Conservation (phyloP, 2,888 invertebrate genomes). For the Drosophila picticornis region DNA sequence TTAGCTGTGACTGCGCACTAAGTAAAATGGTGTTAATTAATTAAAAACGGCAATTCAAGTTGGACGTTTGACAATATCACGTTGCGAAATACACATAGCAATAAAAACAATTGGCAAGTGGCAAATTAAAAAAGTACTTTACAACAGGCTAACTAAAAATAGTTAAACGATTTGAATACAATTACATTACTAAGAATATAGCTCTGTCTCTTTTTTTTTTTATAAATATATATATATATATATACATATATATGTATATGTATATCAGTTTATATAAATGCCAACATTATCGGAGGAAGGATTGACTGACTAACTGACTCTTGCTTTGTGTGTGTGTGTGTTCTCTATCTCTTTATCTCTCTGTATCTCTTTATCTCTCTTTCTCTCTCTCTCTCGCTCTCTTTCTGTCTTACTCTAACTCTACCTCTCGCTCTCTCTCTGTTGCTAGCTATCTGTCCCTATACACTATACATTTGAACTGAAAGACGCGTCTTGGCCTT, state of each 20-base stretch:
- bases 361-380: constrained; percentile 16
- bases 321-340: constrained; percentile 25
- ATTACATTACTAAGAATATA: constrained; percentile 51
- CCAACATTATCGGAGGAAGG: constrained; percentile 84
- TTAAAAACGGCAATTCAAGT: constrained; percentile 73
- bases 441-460: constrained; percentile 44
- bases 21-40: constrained; percentile 41
- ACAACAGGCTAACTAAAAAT: constrained; percentile 70
- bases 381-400: constrained; percentile 11
- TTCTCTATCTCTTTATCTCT: constrained; percentile 11
- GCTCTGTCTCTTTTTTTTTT: constrained; percentile 38
- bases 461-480: constrained; percentile 84
- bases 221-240: constrained; percentile 12
- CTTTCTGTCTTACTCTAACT: background rate
- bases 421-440: constrained; percentile 17
- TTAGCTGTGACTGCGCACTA: background rate
- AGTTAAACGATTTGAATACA: constrained; percentile 66
- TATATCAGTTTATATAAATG: constrained; percentile 71
- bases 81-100: constrained; percentile 65
- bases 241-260: constrained; percentile 37
- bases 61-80: constrained; percentile 81
- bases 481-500: constrained; percentile 76
- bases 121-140: constrained; percentile 42
- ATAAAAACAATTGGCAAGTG: constrained; percentile 67
- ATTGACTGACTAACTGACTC: constrained; percentile 76